Percentiles rank a stretch among this genome's conserved stretches.
Conservation (phyloP, 2,888 invertebrate genomes). For the Tricholauxania praeusta region DNA sequence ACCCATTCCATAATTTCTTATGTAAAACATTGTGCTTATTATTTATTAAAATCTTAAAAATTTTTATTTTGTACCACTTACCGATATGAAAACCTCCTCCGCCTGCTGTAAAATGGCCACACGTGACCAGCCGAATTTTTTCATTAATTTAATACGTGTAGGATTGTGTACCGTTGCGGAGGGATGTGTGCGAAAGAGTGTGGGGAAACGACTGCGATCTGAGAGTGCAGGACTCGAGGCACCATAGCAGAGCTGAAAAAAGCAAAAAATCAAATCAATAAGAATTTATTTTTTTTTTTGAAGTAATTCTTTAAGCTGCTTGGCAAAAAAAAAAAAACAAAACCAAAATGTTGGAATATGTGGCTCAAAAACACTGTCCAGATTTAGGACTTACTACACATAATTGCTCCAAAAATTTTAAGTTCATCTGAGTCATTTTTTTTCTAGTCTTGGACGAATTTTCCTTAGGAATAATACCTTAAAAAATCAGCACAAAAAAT, state of each 20-base stretch:
- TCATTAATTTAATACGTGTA: slow-evolving; percentile 94
- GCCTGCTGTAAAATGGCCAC: slow-evolving; percentile 98
- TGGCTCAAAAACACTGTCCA: neutral
- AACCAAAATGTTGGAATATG: neutral
- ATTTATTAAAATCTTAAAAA: neutral
- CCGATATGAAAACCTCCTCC: slow-evolving; percentile 96
- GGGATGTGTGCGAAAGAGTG: slow-evolving; percentile 98
- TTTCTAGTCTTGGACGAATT: too few relatives aligned
- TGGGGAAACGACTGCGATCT: slow-evolving; percentile 96
- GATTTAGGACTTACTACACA: too few relatives aligned
- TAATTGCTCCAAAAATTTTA: too few relatives aligned
- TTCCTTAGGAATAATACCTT: too few relatives aligned
- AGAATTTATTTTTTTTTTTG: too few relatives aligned
- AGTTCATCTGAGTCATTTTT: too few relatives aligned
- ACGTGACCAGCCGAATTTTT: slow-evolving; percentile 97
- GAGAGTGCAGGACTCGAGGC: slow-evolving; percentile 98
- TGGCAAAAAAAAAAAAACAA: neutral
- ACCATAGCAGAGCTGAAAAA: slow-evolving; percentile 92
- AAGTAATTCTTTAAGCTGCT: too few relatives aligned
- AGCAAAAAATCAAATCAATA: neutral
- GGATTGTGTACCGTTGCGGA: slow-evolving; percentile 99
- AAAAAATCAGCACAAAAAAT: too few relatives aligned
- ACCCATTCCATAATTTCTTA: neutral
- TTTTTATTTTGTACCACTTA: slow-evolving; percentile 67
- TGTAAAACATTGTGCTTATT: too few relatives aligned